Percentiles rank a stretch among this genome's conserved stretches.
Conservation (phyloP, 1,140 invertebrate species). For the Musca domestica region DNA sequence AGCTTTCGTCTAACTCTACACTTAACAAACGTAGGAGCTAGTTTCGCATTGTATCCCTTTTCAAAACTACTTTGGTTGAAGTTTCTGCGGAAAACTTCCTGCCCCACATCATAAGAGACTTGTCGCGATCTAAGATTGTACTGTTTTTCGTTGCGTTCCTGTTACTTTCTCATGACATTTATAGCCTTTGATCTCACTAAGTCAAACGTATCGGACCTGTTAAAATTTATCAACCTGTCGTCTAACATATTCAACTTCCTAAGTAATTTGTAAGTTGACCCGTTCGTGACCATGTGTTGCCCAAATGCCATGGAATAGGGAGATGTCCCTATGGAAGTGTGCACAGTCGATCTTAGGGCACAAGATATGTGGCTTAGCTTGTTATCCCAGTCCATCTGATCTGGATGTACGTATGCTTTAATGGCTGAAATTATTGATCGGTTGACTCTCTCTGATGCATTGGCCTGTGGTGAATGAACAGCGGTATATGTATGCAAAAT, state of each 20-base stretch:
- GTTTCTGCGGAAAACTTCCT: too few relatives aligned
- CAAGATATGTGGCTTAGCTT: not conserved
- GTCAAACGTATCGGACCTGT: not conserved
- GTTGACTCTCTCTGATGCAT: conserved; percentile 23
- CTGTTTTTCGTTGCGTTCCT: too few relatives aligned
- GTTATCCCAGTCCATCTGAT: conserved; percentile 14
- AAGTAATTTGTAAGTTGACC: not conserved
- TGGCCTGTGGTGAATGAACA: conserved; percentile 21
- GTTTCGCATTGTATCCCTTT: too few relatives aligned
- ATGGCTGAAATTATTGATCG: conserved; percentile 6
- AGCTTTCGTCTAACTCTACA: too few relatives aligned
- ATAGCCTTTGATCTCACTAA: too few relatives aligned
- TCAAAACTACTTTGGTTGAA: too few relatives aligned
- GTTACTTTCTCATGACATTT: too few relatives aligned
- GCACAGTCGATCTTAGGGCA: not conserved
- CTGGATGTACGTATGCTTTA: not conserved
- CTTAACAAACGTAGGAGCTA: too few relatives aligned
- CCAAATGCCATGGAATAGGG: conserved; percentile 7
- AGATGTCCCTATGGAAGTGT: not conserved
- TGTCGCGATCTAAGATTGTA: too few relatives aligned
- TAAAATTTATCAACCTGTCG: not conserved
- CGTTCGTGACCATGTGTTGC: conserved; percentile 4
- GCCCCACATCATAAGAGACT: too few relatives aligned
- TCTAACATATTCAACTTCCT: not conserved
- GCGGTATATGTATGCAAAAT: conserved; percentile 14